A percentile compares a stretch with the other conserved stretches of the same genome.
phyloP scores from a whole-genome alignment of 2,797 vertebrate species.

The Epinephelus awoara region DNA sequence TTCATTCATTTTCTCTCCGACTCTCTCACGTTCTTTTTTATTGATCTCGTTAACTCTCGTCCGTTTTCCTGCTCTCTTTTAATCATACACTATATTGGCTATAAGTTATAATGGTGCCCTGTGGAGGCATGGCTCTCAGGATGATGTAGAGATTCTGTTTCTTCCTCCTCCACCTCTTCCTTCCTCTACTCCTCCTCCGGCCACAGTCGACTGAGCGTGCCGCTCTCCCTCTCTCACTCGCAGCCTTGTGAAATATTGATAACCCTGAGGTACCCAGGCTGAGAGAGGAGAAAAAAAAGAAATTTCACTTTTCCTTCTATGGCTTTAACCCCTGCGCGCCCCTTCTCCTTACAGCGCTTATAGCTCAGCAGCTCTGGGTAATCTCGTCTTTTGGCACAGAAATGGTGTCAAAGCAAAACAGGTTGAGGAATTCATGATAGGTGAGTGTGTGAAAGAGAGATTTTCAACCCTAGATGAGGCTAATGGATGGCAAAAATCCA shows the following conservation, averaged over 20 bases:
- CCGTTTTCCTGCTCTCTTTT: constrained; percentile 20
- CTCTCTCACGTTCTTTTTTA: background rate
- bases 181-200: constrained; percentile 6
- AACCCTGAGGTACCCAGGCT: constrained; percentile 34
- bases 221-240: constrained; percentile 4
- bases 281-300: background rate
- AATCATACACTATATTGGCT: constrained; percentile 26
- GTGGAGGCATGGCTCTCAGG: constrained; percentile 30
- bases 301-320: constrained; percentile 30
- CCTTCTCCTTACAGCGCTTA: background rate
- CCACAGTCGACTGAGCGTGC: constrained; percentile 23
- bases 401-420: constrained; percentile 31
- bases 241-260: constrained; percentile 65
- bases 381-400: constrained; percentile 37
- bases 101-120: constrained; percentile 31
- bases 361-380: constrained; percentile 30
- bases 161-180: constrained; percentile 1
- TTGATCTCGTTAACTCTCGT: constrained; percentile 14
- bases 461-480: constrained; percentile 3
- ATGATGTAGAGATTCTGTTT: constrained; percentile 49
- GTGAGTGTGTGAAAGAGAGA: constrained; percentile 14
- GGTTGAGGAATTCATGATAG: constrained; percentile 6
- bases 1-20: constrained; percentile 11
- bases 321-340: constrained; percentile 26
- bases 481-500: constrained; percentile 31